A percentile compares a stretch with the other conserved stretches of the same genome.
phyloP scores from a whole-genome alignment of 1,140 invertebrate genomes.

The Plodia interpunctella region DNA sequence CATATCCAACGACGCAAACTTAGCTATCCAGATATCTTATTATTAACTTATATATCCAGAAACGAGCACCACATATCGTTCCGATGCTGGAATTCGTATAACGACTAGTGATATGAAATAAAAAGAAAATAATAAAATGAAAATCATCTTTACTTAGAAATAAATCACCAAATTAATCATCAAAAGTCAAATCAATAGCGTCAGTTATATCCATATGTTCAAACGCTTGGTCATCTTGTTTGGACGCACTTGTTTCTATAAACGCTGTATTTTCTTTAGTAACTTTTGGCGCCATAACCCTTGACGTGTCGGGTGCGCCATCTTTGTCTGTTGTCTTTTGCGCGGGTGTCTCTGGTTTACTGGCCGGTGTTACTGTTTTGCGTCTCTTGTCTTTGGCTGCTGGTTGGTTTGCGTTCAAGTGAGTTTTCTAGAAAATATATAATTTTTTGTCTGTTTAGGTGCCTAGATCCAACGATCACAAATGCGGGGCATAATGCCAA shows the following conservation, averaged over 20 bases:
- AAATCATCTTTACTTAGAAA: background rate
- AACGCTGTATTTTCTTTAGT: background rate
- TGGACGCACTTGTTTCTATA: conserved; percentile 12
- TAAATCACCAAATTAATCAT: conserved; percentile 31
- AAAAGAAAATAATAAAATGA: background rate
- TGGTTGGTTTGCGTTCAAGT: conserved; percentile 23
- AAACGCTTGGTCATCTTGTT: conserved; percentile 12
- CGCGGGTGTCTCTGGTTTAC: conserved; percentile 10
- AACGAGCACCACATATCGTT: no score
- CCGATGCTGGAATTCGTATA: no score
- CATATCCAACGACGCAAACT: no score
- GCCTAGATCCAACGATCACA: no score
- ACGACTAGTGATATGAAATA: no score
- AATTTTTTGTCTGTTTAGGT: no score
- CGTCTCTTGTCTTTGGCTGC: conserved; percentile 34
- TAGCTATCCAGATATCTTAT: no score
- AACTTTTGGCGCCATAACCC: no score
- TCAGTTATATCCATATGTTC: conserved; percentile 23
- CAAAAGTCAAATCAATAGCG: conserved; percentile 41
- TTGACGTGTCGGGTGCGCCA: no score
- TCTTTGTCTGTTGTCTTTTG: conserved; percentile 3
- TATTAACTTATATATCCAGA: no score
- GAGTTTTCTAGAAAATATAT: conserved; percentile 33
- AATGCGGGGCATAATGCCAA: no score
- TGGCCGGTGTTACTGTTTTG: conserved; percentile 23